Evolutionary conservation across 2,888 invertebrate genomes (phyloP), one percentile per base, ranked within the genome.

Genomic region (Drosophila leonis): DNA sequence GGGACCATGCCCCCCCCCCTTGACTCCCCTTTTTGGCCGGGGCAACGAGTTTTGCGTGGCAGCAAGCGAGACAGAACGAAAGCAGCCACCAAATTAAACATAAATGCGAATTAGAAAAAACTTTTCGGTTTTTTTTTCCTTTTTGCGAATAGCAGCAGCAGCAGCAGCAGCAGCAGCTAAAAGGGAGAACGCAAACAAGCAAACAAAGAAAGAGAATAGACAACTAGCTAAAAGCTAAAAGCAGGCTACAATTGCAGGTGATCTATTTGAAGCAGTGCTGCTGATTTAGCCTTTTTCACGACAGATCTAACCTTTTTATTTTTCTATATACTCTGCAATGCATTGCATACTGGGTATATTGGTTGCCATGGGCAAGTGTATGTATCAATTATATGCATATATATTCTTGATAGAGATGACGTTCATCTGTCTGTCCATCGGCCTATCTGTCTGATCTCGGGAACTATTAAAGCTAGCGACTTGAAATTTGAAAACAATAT

Each of bases 31-130:
- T 44, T 57, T 49, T 18, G 29, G 35, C 29, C 64, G 70, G 66
- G 56, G 67, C 60, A 72, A 65, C 68, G 31, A 42, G 57, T 1
- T 57, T 61, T 15, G 54, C 55, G 75, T 44, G 63, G 8, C 59
- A 65, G 49, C 31, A 41, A 65, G 29, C 24, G 62, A 78, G 52
- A 82, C 44, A 65, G 75, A 67, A 59, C 27, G 39, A 33, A 48
- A 70, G 52, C 60, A 64, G 63, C 51, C 67, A 74, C 64, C 65
- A 86, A 83, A 88, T 86, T 80, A 89, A 89, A 90, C 78, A 86
- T 81, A 83, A 83, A 90, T 89, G 82, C 77, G 91, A 90, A 89
- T 89, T 89, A 89, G 89, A 90, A 88, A 81, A 88, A 83, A 49
- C 48, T 49, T 49, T 29, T 31, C 29, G n/a, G 6, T 13, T 49